A percentile compares a stretch with the other conserved stretches of the same genome.
phyloP scores from a whole-genome alignment of 2,888 invertebrate species.

The Pasiphila rectangulata region DNA sequence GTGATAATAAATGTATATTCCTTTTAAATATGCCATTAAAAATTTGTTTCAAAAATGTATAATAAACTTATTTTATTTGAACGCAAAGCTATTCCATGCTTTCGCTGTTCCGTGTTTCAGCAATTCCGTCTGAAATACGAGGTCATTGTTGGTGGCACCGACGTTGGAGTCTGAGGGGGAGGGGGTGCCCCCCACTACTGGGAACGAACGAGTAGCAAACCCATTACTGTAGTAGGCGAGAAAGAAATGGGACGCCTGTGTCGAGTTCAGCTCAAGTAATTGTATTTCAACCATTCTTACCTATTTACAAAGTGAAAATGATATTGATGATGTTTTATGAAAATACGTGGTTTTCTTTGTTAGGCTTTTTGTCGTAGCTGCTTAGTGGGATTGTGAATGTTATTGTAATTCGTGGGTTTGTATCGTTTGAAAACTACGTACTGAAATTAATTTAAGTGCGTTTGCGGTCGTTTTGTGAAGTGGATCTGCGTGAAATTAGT shows the following conservation, averaged over 20 bases:
- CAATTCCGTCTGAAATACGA: conserved; percentile 80
- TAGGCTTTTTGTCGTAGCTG: too few relatives aligned
- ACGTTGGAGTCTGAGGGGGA: conserved; percentile 60
- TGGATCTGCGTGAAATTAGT: too few relatives aligned
- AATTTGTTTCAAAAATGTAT: too few relatives aligned
- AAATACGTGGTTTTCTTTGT: neutral
- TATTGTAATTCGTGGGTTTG: too few relatives aligned
- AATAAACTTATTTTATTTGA: conserved; percentile 38
- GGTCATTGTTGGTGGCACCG: conserved; percentile 80
- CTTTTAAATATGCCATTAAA: too few relatives aligned
- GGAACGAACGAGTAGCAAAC: conserved; percentile 56
- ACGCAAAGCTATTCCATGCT: conserved; percentile 65
- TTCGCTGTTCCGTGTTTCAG: conserved; percentile 76
- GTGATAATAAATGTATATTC: too few relatives aligned
- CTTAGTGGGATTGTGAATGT: too few relatives aligned
- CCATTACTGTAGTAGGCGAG: conserved; percentile 74
- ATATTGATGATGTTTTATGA: conserved; percentile 22
- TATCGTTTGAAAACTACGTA: too few relatives aligned
- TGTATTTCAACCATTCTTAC: conserved; percentile 71
- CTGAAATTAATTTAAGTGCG: too few relatives aligned
- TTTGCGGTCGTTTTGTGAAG: too few relatives aligned
- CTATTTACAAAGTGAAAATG: conserved; percentile 34
- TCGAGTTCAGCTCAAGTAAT: conserved; percentile 75
- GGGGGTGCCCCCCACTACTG: conserved; percentile 47
- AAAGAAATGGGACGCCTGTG: conserved; percentile 75